A percentile compares a stretch with the other conserved stretches of the same genome.
Conservation (phyloP, 2,113 vertebrate species). For the Regulus satrapa region DNA sequence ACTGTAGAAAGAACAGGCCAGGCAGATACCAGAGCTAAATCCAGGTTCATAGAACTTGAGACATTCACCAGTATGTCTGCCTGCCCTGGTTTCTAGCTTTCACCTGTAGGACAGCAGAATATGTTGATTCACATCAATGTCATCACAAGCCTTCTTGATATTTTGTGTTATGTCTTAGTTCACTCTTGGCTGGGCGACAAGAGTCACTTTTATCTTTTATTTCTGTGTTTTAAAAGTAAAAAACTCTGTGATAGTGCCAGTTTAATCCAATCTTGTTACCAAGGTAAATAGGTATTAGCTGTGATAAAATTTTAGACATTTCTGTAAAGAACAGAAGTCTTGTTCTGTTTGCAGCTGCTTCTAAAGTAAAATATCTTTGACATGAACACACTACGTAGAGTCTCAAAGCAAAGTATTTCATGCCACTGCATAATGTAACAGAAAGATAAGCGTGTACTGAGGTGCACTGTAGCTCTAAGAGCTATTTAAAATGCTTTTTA, state of each 20-base stretch:
- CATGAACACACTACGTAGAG: neutral
- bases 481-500: neutral
- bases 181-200: neutral
- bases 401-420: neutral
- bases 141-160: neutral
- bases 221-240: neutral
- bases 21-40: neutral
- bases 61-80: neutral
- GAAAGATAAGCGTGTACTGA: neutral
- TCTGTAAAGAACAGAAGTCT: neutral
- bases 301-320: neutral
- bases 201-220: neutral
- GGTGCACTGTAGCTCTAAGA: neutral
- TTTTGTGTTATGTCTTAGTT: neutral
- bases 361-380: neutral
- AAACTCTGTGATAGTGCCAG: neutral
- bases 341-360: neutral
- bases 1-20: neutral
- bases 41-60: neutral
- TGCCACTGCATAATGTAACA: neutral
- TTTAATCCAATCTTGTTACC: neutral
- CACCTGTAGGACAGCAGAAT: neutral
- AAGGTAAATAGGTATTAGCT: neutral
- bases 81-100: neutral
- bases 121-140: neutral